These are phyloP conservation scores for Caenorhabditis sp. DNA, from an alignment of 2,888 invertebrate genomes.

Conservation along the genomic window DNA sequence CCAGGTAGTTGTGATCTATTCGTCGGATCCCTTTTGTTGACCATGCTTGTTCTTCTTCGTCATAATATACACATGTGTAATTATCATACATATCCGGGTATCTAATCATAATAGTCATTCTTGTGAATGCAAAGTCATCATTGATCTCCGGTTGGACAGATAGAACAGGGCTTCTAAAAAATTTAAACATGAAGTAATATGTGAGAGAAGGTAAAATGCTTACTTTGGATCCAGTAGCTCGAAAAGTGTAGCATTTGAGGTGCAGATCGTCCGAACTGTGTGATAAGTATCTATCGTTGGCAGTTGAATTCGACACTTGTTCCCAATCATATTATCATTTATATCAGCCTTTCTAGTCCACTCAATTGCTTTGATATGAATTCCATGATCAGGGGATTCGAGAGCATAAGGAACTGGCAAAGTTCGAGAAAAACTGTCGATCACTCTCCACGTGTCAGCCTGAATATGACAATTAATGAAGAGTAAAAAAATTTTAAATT, in stretches of 20 bases:
- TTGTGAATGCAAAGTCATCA: constrained; percentile 34
- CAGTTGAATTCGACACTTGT: constrained; percentile 44
- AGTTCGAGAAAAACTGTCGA: constrained; percentile 47
- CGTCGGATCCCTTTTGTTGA: constrained; percentile 62
- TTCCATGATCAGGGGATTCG: constrained; percentile 51
- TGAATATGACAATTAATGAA: too few species aligned
- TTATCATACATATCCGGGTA: constrained; percentile 52
- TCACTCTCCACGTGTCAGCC: constrained; percentile 39
- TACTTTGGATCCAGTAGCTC: constrained; percentile 45
- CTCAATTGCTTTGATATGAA: constrained; percentile 56
- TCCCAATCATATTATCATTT: constrained; percentile 42
- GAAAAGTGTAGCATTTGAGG: constrained; percentile 46
- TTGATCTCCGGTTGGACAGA: constrained; percentile 49
- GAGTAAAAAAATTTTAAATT: too few species aligned
- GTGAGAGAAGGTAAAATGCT: neutral
- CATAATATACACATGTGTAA: constrained; percentile 67
- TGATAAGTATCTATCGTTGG: constrained; percentile 43
- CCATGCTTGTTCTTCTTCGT: constrained; percentile 63
- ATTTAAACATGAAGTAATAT: neutral
- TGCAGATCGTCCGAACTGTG: constrained; percentile 45
- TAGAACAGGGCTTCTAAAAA: constrained; percentile 49
- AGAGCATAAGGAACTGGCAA: constrained; percentile 60
- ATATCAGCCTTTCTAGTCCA: constrained; percentile 43
- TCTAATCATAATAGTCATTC: constrained; percentile 54
- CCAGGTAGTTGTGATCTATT: constrained; percentile 46